Evolutionary conservation across 2,888 invertebrate genomes (phyloP).

Genomic region (Acanthosepion lycidas): DNA sequence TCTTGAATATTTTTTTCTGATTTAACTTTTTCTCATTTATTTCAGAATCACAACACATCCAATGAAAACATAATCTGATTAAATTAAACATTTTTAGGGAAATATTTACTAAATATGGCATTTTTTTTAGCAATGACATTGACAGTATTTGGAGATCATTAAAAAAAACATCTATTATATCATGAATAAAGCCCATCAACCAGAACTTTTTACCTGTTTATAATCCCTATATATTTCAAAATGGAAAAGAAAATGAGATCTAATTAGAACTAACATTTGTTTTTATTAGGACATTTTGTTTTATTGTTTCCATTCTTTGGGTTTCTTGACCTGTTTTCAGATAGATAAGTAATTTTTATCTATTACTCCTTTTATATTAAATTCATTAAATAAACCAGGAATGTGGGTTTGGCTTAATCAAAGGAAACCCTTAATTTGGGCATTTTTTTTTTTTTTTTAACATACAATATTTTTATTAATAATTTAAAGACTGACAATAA

Average conservation of each 20-base stretch:
- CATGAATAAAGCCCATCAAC: neutral
- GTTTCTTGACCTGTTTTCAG: no score
- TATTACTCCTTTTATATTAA: no score
- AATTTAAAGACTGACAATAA: no score
- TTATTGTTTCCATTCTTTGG: no score
- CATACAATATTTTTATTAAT: no score
- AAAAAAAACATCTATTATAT: neutral
- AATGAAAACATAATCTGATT: neutral
- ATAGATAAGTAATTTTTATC: no score
- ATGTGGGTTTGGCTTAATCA: no score
- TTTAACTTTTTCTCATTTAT: neutral
- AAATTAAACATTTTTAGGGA: neutral
- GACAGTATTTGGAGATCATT: neutral
- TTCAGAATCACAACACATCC: neutral
- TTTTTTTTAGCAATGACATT: neutral
- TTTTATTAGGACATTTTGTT: no score
- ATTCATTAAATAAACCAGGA: no score
- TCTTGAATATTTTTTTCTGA: neutral
- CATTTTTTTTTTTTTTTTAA: no score
- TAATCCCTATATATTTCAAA: neutral
- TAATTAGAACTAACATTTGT: no score
- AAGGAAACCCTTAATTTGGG: no score
- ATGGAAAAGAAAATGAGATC: neutral
- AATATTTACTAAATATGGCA: neutral
- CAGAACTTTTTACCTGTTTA: neutral